Evolutionary conservation across 2,113 vertebrate genomes (phyloP), one percentile per base, ranked within the genome.

Genomic region (Oreochromis niloticus): DNA sequence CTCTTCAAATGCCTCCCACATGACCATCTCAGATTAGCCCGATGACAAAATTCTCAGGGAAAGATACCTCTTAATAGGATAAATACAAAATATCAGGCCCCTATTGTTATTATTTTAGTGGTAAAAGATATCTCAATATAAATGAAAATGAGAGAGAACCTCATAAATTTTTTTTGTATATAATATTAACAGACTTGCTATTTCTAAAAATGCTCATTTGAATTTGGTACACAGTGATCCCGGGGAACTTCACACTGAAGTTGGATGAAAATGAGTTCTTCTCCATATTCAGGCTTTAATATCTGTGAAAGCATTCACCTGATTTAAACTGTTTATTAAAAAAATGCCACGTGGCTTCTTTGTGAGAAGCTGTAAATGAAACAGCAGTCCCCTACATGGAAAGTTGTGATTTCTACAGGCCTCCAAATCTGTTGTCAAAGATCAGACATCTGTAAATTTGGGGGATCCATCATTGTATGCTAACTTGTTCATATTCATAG

Each of bases 301-400:
- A 50, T 75, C 24, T 50, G 41, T 75, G 43, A 75, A 75, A 30
- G 6, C 68, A 75, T 48, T 75, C 43, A 19, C 3, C 43, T 75
- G 43, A 50, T 30, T 19, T 3, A 46, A 27, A 48, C 4, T 30
- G 14, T 39, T 71, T 48, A 11, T 4, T 1, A 41, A 17, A 41
- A 17, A 7, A 73, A 75, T 48, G 43, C 24, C 41, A 30, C 9
- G 0, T 30, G 0, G 24, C 9, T 48, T 30, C 9, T 16, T 10
- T 46, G 46, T 46, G 13, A 46, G 22, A 27, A 73, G 68, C 5
- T 48, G 41, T 48, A 9, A 48, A 48, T 30, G 24, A 48, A 75
- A 30, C 43, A 7, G 16, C 43, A 75, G 13, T 30, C 24, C 12
- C 66, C n/a, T 24, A 24, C n/a, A 7, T 30, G 71, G 14, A 48